These are phyloP conservation scores for Columba janthina DNA, from an alignment of 2,113 vertebrate genomes.

Conservation along the genomic window DNA sequence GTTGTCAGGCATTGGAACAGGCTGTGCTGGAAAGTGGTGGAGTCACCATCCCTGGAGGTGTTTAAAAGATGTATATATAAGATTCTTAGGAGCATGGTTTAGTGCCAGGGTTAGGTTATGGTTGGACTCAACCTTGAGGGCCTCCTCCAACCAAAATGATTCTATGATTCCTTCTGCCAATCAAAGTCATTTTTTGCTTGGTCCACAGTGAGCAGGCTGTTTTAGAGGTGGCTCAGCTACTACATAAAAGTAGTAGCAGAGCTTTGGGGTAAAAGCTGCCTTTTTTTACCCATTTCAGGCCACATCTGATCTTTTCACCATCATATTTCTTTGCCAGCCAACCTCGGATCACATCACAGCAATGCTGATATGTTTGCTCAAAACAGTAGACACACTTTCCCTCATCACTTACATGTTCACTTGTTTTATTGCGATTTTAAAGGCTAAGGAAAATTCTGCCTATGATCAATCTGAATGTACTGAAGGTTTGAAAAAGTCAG, in stretches of 20 bases:
- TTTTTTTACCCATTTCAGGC: not conserved
- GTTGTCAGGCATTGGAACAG: no score
- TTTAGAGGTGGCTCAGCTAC: not conserved
- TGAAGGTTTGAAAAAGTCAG: not conserved
- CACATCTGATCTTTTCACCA: not conserved
- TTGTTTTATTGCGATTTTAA: not conserved
- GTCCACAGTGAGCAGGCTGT: not conserved
- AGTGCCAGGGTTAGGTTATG: no score
- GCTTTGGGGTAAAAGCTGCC: not conserved
- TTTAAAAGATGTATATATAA: no score
- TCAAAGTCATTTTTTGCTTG: not conserved
- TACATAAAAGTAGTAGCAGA: not conserved
- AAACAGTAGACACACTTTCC: rapidly evolving
- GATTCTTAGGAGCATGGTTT: no score
- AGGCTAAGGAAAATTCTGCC: not conserved
- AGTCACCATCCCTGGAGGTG: no score
- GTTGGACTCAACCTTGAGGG: no score
- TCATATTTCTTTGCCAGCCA: not conserved
- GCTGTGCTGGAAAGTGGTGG: no score
- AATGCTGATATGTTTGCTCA: rapidly evolving
- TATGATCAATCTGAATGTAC: rapidly evolving
- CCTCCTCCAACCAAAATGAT: no score
- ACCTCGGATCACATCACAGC: not conserved
- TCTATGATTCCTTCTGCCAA: not conserved
- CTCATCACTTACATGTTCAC: rapidly evolving